Conservation (phyloP, 2,113 vertebrate genomes). For the Amblyopsis rosae region DNA sequence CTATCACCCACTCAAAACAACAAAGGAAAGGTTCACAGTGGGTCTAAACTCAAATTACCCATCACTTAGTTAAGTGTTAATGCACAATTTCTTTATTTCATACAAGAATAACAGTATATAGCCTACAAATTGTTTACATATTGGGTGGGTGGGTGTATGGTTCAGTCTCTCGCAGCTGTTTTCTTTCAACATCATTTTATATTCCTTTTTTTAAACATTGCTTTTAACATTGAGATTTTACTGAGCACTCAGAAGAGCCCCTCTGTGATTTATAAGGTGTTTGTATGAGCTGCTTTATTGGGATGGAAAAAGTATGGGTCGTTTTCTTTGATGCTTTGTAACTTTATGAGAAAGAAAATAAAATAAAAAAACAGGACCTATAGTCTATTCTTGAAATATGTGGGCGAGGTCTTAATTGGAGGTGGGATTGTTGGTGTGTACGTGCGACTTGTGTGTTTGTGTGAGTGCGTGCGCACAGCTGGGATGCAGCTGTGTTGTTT, state of each 20-base stretch:
- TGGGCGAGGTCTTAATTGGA: conserved; percentile 12
- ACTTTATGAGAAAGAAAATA: background rate
- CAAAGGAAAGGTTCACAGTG: conserved; percentile 14
- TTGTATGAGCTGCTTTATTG: background rate
- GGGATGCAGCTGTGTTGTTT: conserved; percentile 57
- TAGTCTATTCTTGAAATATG: conserved; percentile 3
- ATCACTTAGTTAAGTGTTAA: too few relatives aligned
- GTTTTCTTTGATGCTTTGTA: background rate
- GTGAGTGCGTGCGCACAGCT: conserved; percentile 42
- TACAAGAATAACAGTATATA: too few relatives aligned
- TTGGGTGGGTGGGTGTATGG: too few relatives aligned
- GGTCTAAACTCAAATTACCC: too few relatives aligned
- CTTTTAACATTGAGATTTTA: too few relatives aligned
- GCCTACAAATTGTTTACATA: too few relatives aligned
- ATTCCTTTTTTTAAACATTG: too few relatives aligned
- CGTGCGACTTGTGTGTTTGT: background rate
- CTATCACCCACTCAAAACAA: conserved; percentile 3
- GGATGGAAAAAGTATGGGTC: background rate
- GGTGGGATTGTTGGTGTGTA: conserved; percentile 22
- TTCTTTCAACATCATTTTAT: too few relatives aligned
- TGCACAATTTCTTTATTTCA: too few relatives aligned
- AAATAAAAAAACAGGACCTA: background rate
- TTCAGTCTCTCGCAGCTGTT: too few relatives aligned
- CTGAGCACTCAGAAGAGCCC: background rate
- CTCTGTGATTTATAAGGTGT: background rate